Evolutionary conservation across 2,113 vertebrate species (phyloP).

Genomic region (Marmota flaviventris): DNA sequence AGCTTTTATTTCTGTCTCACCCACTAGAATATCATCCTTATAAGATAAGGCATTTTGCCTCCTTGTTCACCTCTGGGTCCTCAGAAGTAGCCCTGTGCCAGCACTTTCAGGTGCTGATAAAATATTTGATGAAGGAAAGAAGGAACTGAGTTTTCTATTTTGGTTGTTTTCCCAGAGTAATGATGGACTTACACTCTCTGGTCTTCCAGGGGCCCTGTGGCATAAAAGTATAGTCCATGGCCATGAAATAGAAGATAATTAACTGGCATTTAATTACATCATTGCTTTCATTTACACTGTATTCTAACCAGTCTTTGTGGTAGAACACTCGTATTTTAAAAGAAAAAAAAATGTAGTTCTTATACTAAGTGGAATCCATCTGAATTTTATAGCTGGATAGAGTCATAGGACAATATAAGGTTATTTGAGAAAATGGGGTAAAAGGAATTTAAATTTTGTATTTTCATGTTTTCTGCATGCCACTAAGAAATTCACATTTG

Average conservation of each 20-base stretch:
- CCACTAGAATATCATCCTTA: background rate
- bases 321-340: background rate
- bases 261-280: background rate
- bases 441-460: background rate
- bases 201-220: background rate
- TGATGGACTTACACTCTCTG: background rate
- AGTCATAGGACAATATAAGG: background rate
- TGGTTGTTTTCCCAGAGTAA: background rate
- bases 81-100: background rate
- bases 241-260: background rate
- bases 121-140: background rate
- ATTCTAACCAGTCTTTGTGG: background rate
- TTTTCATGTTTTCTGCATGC: background rate
- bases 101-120: background rate
- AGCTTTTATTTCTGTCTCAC: background rate
- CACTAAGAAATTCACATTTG: conserved; percentile 14
- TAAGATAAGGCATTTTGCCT: background rate
- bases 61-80: background rate
- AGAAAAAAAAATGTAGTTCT: background rate
- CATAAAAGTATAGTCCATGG: background rate
- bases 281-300: background rate
- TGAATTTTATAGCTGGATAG: background rate
- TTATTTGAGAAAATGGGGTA: background rate
- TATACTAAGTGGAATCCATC: background rate
- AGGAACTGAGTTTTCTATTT: background rate